Percentiles rank a stretch among this genome's conserved stretches.
phyloP scores from a whole-genome alignment of 1,140 invertebrate species.

The Steinernema feltiae region DNA sequence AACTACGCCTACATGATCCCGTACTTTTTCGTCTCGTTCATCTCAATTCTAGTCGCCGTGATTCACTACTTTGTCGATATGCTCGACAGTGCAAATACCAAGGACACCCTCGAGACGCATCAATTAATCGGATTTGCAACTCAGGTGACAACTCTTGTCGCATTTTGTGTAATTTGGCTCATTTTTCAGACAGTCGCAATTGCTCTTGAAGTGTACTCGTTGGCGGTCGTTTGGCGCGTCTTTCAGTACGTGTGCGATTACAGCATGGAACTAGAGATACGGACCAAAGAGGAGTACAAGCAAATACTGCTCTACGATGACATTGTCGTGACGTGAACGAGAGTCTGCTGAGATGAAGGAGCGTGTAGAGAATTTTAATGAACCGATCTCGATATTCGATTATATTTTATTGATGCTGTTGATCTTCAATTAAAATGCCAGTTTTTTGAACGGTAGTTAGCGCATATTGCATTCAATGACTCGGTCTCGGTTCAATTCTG shows the following conservation, averaged over 20 bases:
- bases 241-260: background rate
- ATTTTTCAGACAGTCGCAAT: background rate
- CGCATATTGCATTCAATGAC: too few species aligned
- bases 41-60: background rate
- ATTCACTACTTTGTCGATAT: background rate
- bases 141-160: background rate
- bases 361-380: too few species aligned
- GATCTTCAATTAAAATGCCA: too few species aligned
- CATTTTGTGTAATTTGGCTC: background rate
- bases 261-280: background rate
- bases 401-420: too few species aligned
- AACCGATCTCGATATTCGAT: too few species aligned
- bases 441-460: too few species aligned
- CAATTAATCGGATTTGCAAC: background rate
- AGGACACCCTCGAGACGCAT: background rate
- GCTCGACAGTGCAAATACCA: conserved; percentile 4
- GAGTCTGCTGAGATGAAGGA: too few species aligned
- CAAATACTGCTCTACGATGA: background rate
- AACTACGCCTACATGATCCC: conserved; percentile 6
- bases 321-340: too few species aligned
- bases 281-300: background rate
- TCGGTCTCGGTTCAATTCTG: too few species aligned
- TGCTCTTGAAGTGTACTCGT: background rate
- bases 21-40: background rate
- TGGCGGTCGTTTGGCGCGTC: background rate